Conservation (phyloP, 2,797 vertebrate species). For the Protosalanx chinensis region DNA sequence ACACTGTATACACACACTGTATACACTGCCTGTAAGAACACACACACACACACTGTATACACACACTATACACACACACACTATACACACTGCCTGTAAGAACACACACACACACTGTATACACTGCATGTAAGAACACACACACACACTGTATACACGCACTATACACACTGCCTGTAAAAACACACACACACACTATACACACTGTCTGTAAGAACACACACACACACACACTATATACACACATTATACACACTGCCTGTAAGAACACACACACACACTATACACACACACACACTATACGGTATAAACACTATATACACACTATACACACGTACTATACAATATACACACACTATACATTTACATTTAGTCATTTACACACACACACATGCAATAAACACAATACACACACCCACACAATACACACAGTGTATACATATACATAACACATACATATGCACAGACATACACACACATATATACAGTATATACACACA, state of each 20-base stretch:
- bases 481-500: no score
- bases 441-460: background rate
- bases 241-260: background rate
- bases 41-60: slow-evolving; percentile 5
- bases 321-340: background rate
- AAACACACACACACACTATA: background rate
- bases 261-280: slow-evolving; percentile 8
- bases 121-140: background rate
- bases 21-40: no score
- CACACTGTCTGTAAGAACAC: background rate
- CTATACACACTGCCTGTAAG: no score
- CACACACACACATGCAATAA: background rate
- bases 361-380: background rate
- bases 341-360: background rate
- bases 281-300: background rate
- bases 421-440: background rate
- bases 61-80: background rate
- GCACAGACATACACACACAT: background rate
- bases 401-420: background rate
- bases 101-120: slow-evolving; percentile 1
- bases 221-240: background rate
- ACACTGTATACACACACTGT: background rate
- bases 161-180: slow-evolving; percentile 4
- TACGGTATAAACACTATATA: background rate
- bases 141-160: background rate